A percentile compares a stretch with the other conserved stretches of the same genome.
Evolutionary conservation across 2,113 vertebrate species (phyloP).

Genomic region (Sus scrofa): DNA sequence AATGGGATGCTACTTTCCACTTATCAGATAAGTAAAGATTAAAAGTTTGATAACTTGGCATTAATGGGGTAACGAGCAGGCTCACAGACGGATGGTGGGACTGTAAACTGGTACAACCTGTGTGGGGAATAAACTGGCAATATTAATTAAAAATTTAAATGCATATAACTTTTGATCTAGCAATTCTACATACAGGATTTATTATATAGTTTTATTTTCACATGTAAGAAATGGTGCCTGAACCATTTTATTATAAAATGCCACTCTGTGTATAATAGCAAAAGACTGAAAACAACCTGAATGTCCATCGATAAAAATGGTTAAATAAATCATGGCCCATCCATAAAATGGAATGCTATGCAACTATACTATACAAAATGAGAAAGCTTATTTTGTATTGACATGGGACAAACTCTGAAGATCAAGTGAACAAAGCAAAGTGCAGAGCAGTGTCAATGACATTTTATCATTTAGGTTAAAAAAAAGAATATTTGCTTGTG

Average conservation of each 20-base stretch:
- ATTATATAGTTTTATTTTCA: neutral
- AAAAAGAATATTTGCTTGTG: neutral
- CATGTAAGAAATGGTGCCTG: neutral
- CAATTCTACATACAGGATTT: constrained; percentile 33
- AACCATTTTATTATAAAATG: constrained; percentile 18
- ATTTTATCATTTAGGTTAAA: neutral
- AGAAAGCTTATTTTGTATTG: neutral
- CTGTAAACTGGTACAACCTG: neutral
- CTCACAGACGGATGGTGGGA: neutral
- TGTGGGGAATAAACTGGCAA: neutral
- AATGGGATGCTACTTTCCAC: constrained; percentile 11
- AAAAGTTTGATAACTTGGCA: neutral
- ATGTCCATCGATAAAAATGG: neutral
- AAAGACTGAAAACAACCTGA: constrained; percentile 6
- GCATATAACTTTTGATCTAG: neutral
- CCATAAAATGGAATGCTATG: neutral
- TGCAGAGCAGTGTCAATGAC: neutral
- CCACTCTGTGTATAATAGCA: neutral
- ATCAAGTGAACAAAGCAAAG: neutral
- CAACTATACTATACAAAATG: neutral
- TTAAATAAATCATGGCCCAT: neutral
- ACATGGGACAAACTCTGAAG: neutral
- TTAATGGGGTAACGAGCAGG: neutral
- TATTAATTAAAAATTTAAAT: constrained; percentile 13
- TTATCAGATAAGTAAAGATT: neutral